Evolutionary conservation across 2,797 vertebrate species (phyloP), one percentile per base, ranked within the genome.

Genomic region (Hybognathus amarus): DNA sequence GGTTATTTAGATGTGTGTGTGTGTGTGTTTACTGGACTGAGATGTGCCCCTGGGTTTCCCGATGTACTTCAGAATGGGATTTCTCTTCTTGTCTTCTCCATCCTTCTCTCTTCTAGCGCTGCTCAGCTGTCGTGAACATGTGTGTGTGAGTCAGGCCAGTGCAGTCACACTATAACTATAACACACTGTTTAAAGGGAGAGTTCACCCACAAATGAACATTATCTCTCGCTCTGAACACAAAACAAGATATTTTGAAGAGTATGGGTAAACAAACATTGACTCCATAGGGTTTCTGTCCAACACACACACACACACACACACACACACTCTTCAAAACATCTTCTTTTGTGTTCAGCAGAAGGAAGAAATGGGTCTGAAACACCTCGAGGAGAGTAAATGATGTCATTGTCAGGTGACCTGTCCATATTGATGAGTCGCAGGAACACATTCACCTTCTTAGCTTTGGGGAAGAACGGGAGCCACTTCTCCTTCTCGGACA

Each of bases 11-110:
- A n/a, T n/a, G 33, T 68, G 52, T 27, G 42, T 27, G 54, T 15
- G 66, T 18, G 13, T 86, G 45, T 69, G 83, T 88, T 94, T 94
- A 98, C 97, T 96, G 91, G 96, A 97, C 89, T 98, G 97, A 2
- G 96, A 95, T 0, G 95, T 92, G 90, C 87, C 92, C 85, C 95
- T 94, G 45, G 97, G 97, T 89, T 99, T 99, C 84, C 94, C 95
- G 2, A 99, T 98, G 91, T 98, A 98, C 88, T 97, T 98, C 87
- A 99, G 94, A 90, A 99, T 97, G 47, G 97, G 97, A 85, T 98
- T 98, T 50, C 96, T 94, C 88, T 95, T 97, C 92, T 94, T 97
- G 87, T 98, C 97, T 64, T 99, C 97, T 77, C 94, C 91, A 22
- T 97, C 96, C 81, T 95, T 97, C 54, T 98, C 95, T 77, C 93